Conservation (phyloP, 2,113 vertebrate species). For the Mobula hypostoma region DNA sequence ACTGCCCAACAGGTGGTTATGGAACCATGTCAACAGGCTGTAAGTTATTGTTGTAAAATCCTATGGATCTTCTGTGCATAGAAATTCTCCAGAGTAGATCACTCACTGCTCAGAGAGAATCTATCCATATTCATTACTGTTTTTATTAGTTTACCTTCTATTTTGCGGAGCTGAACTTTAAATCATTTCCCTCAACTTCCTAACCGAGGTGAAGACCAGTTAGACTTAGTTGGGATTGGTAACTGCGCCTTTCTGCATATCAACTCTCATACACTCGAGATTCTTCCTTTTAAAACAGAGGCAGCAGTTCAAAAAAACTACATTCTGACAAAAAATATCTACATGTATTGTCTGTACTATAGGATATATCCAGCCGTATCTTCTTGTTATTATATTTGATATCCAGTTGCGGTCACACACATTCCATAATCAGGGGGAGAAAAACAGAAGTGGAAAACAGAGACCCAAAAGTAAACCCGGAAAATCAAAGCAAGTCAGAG, state of each 20-base stretch:
- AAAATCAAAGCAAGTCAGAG: not conserved
- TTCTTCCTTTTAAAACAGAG: not conserved
- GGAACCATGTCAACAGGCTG: not conserved
- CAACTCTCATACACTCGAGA: not conserved
- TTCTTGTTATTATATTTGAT: not conserved
- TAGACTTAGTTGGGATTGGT: not conserved
- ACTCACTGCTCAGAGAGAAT: not conserved
- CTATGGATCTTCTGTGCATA: not conserved
- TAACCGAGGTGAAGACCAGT: not conserved
- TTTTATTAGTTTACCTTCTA: not conserved
- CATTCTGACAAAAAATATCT: too few species aligned
- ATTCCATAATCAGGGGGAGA: not conserved
- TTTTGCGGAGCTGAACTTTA: not conserved
- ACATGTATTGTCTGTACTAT: too few species aligned
- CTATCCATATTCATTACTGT: not conserved
- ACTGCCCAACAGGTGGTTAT: too few species aligned
- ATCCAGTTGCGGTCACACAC: not conserved
- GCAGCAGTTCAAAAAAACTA: too few species aligned
- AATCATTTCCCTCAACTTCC: not conserved
- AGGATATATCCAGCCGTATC: too few species aligned
- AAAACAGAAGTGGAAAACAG: not conserved
- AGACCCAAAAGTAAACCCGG: not conserved
- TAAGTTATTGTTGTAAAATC: not conserved
- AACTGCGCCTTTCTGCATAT: not conserved
- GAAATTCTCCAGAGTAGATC: not conserved